phyloP scores from a whole-genome alignment of 1,140 invertebrate species.

The Heliothis virescens region DNA sequence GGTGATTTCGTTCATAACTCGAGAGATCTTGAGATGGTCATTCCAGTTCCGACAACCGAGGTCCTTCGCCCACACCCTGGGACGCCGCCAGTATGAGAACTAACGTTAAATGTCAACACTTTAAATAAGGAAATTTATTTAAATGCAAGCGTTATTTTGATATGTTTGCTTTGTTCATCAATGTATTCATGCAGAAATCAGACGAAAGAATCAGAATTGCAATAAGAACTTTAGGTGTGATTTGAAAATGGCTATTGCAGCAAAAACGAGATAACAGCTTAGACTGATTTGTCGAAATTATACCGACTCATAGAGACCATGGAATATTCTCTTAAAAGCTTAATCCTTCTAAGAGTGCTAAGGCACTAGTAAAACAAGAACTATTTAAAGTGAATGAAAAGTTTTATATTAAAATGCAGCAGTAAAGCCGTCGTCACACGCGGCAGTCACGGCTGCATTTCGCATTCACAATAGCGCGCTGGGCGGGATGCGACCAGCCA shows the following conservation, averaged over 20 bases:
- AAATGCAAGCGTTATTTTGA: constrained; percentile 22
- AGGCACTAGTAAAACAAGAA: constrained; percentile 6
- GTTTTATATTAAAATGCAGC: constrained; percentile 49
- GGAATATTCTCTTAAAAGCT: neutral
- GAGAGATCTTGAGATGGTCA: constrained; percentile 13
- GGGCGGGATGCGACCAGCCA: constrained; percentile 47
- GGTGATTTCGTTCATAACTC: constrained; percentile 19
- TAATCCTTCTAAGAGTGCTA: constrained; percentile 3
- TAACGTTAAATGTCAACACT: constrained; percentile 20
- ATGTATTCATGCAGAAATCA: neutral
- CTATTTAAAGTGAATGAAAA: constrained; percentile 28
- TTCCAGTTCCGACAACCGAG: constrained; percentile 24
- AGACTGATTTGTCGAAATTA: neutral
- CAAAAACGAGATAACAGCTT: neutral
- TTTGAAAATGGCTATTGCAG: neutral
- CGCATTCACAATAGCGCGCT: constrained; percentile 54
- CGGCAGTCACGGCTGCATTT: constrained; percentile 60
- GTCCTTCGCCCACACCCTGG: constrained; percentile 30
- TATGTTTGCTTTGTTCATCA: neutral
- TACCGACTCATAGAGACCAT: neutral
- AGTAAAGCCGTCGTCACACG: constrained; percentile 42
- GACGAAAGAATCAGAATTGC: neutral
- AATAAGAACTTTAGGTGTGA: neutral
- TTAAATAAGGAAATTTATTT: constrained; percentile 32
- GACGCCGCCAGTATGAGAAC: constrained; percentile 15